Percentiles rank a stretch among this genome's conserved stretches.
Conservation (phyloP, 2,888 invertebrate genomes). For the Endotricha flammealis region DNA sequence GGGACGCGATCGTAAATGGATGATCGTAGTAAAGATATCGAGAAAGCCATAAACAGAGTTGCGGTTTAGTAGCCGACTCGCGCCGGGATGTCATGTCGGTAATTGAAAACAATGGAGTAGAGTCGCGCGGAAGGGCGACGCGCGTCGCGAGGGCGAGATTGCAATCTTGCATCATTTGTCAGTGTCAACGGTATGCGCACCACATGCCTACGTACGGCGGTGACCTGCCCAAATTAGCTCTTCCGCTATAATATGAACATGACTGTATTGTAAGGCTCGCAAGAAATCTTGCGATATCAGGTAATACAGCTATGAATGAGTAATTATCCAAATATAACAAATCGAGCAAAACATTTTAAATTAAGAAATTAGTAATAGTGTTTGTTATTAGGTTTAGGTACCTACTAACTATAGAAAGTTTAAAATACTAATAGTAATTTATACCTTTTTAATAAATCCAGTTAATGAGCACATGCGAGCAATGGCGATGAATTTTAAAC, state of each 20-base stretch:
- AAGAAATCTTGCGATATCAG: too few relatives aligned
- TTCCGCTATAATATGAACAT: constrained; percentile 20
- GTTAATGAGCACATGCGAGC: too few relatives aligned
- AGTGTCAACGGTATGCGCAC: constrained; percentile 79
- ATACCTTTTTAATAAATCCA: too few relatives aligned
- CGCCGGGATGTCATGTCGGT: constrained; percentile 71
- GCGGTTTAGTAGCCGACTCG: constrained; percentile 59
- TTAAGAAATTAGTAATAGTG: too few relatives aligned
- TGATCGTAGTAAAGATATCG: constrained; percentile 61
- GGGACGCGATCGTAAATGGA: constrained; percentile 55
- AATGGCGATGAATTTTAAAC: too few relatives aligned
- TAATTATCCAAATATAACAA: too few relatives aligned
- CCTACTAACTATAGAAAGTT: too few relatives aligned
- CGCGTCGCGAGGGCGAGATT: constrained; percentile 79
- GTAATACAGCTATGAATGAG: too few relatives aligned
- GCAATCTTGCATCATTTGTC: constrained; percentile 88
- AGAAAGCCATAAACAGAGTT: constrained; percentile 62
- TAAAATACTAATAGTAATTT: too few relatives aligned
- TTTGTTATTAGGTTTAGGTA: too few relatives aligned
- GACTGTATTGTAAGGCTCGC: constrained; percentile 11
- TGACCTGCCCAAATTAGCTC: constrained; percentile 68
- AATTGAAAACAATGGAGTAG: constrained; percentile 77
- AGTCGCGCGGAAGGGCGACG: constrained; percentile 60
- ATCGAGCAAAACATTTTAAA: too few relatives aligned
- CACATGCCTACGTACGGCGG: constrained; percentile 53